A percentile compares a stretch with the other conserved stretches of the same genome.
Evolutionary conservation across 2,888 invertebrate species (phyloP).

Genomic region (Ornithoptera alexandrae): DNA sequence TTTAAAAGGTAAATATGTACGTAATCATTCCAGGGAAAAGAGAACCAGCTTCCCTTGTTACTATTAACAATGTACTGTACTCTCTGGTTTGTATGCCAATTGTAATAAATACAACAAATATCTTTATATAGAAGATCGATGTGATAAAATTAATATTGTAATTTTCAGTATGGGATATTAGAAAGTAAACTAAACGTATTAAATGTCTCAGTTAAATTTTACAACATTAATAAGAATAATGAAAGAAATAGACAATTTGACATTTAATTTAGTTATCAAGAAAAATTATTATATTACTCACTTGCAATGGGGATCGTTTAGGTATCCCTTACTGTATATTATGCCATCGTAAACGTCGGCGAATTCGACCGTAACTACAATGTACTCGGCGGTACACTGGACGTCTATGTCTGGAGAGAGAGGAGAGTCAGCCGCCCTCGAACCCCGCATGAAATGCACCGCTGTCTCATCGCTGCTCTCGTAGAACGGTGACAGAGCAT

Average conservation of each 20-base stretch:
- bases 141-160: too few species aligned
- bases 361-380: slow-evolving; percentile 83
- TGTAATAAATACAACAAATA: too few species aligned
- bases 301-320: slow-evolving; percentile 84
- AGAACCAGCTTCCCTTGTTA: background rate
- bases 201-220: too few species aligned
- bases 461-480: slow-evolving; percentile 61
- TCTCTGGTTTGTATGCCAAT: too few species aligned
- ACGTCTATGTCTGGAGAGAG: slow-evolving; percentile 80
- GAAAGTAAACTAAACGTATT: too few species aligned
- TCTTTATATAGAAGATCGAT: too few species aligned
- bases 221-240: too few species aligned
- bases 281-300: slow-evolving; percentile 51
- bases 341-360: slow-evolving; percentile 83
- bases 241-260: too few species aligned
- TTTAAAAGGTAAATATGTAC: too few species aligned
- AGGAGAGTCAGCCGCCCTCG: slow-evolving; percentile 75
- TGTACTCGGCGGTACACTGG: slow-evolving; percentile 78
- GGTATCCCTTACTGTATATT: slow-evolving; percentile 85
- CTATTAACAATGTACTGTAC: too few species aligned
- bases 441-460: slow-evolving; percentile 69
- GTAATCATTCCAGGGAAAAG: background rate
- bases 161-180: too few species aligned
- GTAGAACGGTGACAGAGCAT: slow-evolving; percentile 65
- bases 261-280: background rate